These are phyloP conservation scores for Cheilosia impressa DNA, from an alignment of 2,888 invertebrate genomes.

Conservation along the genomic window DNA sequence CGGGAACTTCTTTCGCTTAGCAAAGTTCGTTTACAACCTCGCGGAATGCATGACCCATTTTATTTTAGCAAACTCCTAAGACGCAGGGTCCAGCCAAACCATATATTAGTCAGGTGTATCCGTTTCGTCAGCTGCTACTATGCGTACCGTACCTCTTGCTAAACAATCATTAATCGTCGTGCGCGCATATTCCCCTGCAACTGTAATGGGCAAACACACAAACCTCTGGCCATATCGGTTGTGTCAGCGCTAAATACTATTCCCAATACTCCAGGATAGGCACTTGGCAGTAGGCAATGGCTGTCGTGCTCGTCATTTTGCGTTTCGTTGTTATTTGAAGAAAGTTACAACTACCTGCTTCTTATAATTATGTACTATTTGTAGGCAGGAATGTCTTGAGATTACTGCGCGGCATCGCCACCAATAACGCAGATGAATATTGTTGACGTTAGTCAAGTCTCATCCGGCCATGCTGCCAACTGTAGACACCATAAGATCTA, in stretches of 20 bases:
- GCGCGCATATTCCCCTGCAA: conserved; percentile 37
- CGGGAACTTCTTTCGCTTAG: conserved; percentile 34
- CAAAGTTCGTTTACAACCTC: conserved; percentile 29
- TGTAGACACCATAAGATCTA: conserved; percentile 17
- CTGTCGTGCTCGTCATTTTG: conserved; percentile 31
- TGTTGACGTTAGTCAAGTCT: conserved; percentile 56
- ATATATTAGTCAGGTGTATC: conserved; percentile 50
- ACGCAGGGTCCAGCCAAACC: conserved; percentile 16
- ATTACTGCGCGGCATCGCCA: conserved; percentile 35
- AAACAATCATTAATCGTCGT: conserved; percentile 61
- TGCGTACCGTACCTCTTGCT: conserved; percentile 32
- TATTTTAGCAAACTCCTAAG: conserved; percentile 44
- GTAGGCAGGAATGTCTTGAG: conserved; percentile 60
- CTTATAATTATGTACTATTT: conserved; percentile 65
- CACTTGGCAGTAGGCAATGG: conserved; percentile 9
- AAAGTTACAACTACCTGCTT: conserved; percentile 66
- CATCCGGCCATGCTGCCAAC: conserved; percentile 25
- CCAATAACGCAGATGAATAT: conserved; percentile 40
- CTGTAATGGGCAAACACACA: conserved; percentile 49
- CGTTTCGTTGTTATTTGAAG: conserved; percentile 57
- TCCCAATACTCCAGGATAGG: conserved; percentile 1
- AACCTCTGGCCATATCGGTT: conserved; percentile 10
- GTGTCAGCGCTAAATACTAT: conserved; percentile 22
- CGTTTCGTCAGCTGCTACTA: conserved; percentile 46
- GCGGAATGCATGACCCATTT: conserved; percentile 66